phyloP scores from a whole-genome alignment of 2,888 invertebrate species.

The Dione juno region DNA sequence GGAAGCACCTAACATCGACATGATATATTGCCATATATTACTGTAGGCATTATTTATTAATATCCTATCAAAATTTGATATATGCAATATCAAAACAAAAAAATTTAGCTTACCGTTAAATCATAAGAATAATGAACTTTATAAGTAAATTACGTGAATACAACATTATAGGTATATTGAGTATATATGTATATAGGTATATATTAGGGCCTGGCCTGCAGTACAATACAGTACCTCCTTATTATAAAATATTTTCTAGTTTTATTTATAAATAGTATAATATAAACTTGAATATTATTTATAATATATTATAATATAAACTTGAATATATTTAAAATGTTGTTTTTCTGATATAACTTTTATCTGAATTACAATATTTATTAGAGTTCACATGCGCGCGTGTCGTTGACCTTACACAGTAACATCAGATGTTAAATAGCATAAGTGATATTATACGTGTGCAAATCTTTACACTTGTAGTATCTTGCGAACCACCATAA shows the following conservation, averaged over 20 bases:
- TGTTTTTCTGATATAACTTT: constrained; percentile 10
- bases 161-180: no score
- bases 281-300: background rate
- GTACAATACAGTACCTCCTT: no score
- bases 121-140: no score
- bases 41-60: constrained; percentile 24
- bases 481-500: no score
- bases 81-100: background rate
- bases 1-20: constrained; percentile 28
- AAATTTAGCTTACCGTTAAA: no score
- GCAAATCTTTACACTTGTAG: no score
- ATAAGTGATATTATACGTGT: no score
- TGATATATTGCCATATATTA: constrained; percentile 29
- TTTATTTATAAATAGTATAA: background rate
- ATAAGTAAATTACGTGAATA: no score
- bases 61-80: constrained; percentile 22
- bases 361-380: constrained; percentile 7
- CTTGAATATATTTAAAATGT: background rate
- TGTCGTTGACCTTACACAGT: constrained; percentile 8
- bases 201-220: no score
- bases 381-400: constrained; percentile 10
- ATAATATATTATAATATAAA: background rate
- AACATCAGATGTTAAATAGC: background rate
- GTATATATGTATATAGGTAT: no score
- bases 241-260: no score